Evolutionary conservation across 2,888 invertebrate species (phyloP), one percentile per base, ranked within the genome.

Genomic region (Ariolimax columbianus): DNA sequence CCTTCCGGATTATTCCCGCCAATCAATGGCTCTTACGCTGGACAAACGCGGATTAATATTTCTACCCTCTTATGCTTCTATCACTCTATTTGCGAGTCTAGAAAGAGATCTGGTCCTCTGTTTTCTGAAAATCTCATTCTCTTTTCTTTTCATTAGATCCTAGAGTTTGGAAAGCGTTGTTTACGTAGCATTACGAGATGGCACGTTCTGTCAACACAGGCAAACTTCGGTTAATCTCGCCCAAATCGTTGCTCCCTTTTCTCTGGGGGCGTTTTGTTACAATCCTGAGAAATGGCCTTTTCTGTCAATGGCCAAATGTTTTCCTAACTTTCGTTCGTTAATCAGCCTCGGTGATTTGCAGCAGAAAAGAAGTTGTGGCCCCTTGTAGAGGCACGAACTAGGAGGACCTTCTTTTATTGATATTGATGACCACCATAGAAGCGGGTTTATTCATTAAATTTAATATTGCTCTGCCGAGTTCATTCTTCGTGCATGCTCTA

Each of bases 201-300:
- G 79, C 86, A 86, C 83, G 83, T 83, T 86, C 86, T 63, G 68
- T 79, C 79, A 86, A 86, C 83, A 86, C 40, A 75, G 86, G 83
- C 86, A 83, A 83, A 86, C 78, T 78, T 77, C 83, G 83, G 83
- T 79, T 84, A 84, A 84, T 84, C 84, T 78, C 84, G 84, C 72
- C 51, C 79, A 84, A 84, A 79, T 84, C 79, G 78, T 70, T 51
- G 73, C 72, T 73, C 70, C 84, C 79, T 80, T 79, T 55, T 36
- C 68, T 19, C 68, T n/a, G 70, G 40, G 83, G 84, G 86, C 86
- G 83, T 86, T 86, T 86, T 86, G 86, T 86, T 86, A 86, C 86
- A 86, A 51, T 70, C 80, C 66, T 79, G 73, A 43, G 47, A 83
- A 83, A 36, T 78, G 78, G 78, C 80, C 86, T 70, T 83, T 83